A percentile compares a stretch with the other conserved stretches of the same genome.
These are phyloP conservation scores for Hippocampus mohnikei DNA, from an alignment of 2,113 vertebrate genomes.

Conservation along the genomic window DNA sequence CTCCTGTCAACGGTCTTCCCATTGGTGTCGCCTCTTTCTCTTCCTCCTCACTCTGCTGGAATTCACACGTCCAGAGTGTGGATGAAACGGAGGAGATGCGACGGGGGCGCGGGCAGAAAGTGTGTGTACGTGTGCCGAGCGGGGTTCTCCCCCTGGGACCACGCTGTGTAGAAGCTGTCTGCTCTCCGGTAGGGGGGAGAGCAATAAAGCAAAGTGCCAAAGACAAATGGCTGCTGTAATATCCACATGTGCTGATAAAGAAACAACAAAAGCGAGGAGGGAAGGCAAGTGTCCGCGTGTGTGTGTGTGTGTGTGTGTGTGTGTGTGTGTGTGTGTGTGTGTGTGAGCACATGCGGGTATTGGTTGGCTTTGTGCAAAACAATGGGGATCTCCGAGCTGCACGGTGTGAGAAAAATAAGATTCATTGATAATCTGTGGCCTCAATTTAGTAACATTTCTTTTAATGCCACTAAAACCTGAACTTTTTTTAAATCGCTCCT, in stretches of 20 bases:
- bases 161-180: slow-evolving; percentile 62
- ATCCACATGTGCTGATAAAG: slow-evolving; percentile 58
- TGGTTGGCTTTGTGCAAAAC: neutral
- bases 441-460: too few species aligned
- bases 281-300: slow-evolving; percentile 3
- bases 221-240: slow-evolving; percentile 66
- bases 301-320: too few species aligned
- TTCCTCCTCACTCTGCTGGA: slow-evolving; percentile 20
- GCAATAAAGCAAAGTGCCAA: slow-evolving; percentile 63
- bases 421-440: too few species aligned
- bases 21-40: slow-evolving; percentile 20
- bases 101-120: neutral
- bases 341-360: neutral
- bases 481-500: too few species aligned
- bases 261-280: slow-evolving; percentile 53
- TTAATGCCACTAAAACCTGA: too few species aligned
- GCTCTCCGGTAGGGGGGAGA: slow-evolving; percentile 57
- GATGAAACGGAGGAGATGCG: slow-evolving; percentile 19
- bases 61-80: slow-evolving; percentile 31
- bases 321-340: neutral
- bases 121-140: slow-evolving; percentile 13
- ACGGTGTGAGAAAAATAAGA: neutral
- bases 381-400: neutral
- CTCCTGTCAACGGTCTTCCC: slow-evolving; percentile 8
- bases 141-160: slow-evolving; percentile 39